These are phyloP conservation scores for Pristionchus pacificus DNA, from an alignment of 1,140 invertebrate species.

Conservation along the genomic window DNA sequence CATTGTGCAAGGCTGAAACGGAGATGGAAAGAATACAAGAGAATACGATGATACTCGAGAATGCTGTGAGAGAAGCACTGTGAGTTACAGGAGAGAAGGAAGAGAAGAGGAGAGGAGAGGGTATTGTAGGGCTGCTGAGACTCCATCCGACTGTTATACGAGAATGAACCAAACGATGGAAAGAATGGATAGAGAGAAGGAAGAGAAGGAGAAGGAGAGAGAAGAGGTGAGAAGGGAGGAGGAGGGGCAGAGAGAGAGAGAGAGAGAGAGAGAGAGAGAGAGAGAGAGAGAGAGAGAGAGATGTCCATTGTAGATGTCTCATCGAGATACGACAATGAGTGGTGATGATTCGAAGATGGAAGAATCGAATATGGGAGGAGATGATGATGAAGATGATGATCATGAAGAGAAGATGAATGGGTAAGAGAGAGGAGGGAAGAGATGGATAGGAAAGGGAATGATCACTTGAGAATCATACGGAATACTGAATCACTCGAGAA, in stretches of 20 bases:
- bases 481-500: background rate
- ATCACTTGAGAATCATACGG: background rate
- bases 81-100: background rate
- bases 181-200: background rate
- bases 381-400: background rate
- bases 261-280: too few relatives aligned
- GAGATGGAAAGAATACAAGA: slow-evolving; percentile 6
- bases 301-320: too few relatives aligned
- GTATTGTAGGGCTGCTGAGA: background rate
- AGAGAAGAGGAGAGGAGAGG: background rate
- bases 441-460: background rate
- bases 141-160: too few relatives aligned
- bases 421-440: background rate
- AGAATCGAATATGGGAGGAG: too few relatives aligned
- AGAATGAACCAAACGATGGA: background rate
- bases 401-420: background rate
- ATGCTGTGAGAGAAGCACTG: background rate
- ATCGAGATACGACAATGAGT: too few relatives aligned
- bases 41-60: background rate
- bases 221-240: too few relatives aligned
- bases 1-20: too few relatives aligned
- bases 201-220: background rate
- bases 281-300: too few relatives aligned
- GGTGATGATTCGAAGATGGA: background rate
- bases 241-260: too few relatives aligned